Base-by-base conservation (phyloP, 1,140 invertebrate species). In the Maconellicoccus hirsutus region DNA sequence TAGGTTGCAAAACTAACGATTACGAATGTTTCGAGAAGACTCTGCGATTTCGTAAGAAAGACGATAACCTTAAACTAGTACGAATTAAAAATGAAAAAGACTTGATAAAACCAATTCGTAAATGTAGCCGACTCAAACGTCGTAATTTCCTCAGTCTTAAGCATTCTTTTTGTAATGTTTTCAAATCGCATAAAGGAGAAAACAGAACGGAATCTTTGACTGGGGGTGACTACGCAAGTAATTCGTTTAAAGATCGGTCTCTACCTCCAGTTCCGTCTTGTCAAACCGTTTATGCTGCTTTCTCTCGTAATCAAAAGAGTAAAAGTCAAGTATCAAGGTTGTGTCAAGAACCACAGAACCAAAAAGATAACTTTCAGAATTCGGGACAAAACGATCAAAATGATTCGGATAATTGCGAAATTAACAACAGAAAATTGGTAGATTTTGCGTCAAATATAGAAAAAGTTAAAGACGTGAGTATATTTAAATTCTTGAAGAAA, bases 381-480 rank as follows among this genome's bases (percentile, higher is more conserved):
- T 8, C 16, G 42, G 2, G 25, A 38, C 21, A 25, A 26, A 38
- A 22, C 38, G 1, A 16, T 23, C 33, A 12, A 16, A 61, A 27
- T 38, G 69, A 38, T 14, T 10, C 19, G 12, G 59, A 72, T 22
- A 26, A 61, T 0, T 71, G 38, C 29, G 73, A 79, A 1, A 81
- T 52, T 8, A 16, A 52, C n/a, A 52, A 3, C 12, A 83, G 61
- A 81, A 84, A 75, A 81, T 79, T 0, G 83, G 81, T 89, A 79
- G 92, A 95, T 79, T 94, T 95, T 83, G 90, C 92, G 19, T 89
- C 90, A 2, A 94, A 91, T 74, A 94, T 96, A 76, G 90, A 94
- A 78, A 92, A 91, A 86, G 93, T 95, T 21, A 95, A 95, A 84
- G 91, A 94, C 82, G 91, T 94, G 82, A 84, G 89, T 87, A 33